Base-by-base conservation (phyloP, 2,888 invertebrate genomes). In the Oscheius onirici region DNA sequence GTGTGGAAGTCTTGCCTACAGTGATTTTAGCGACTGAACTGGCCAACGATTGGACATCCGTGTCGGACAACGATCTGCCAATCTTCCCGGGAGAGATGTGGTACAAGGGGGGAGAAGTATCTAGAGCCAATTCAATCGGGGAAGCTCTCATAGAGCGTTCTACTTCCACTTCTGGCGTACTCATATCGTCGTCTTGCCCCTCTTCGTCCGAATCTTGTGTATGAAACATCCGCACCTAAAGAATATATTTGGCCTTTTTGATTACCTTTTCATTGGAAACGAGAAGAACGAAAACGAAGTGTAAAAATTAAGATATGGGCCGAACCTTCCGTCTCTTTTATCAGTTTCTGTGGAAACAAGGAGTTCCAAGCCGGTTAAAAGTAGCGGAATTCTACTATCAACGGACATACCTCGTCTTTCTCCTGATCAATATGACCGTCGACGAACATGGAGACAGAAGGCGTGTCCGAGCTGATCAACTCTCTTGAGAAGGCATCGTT, bases 141-240 rank as follows among this genome's bases (percentile, higher is more conserved):
- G 63, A 46, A n/a, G 49, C 11, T n/a, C 46, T 24, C 2, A 49
- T 17, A 6, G 60, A 60, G 15, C 60, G 26, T 28, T 46, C 49
- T n/a, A 49, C 63, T 49, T 63, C 63, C 11, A 49, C n/a, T 1
- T 58, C 34, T 34, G 34, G 34, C 34, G 34, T 34, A 34, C 34
- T 8, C 34, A 34, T 40, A 8, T 49, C 61, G 5, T 63, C 70
- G 24, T 63, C 52, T 6, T 34, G 3, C 15, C 54, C 61, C 1
- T 28, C 46, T 17, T 70, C 70, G 15, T 63, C 70, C n/a, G 43
- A 43, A 63, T 78, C 78, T 10, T 58, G 55, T 2, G 72, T 72
- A 24, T 77, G 61, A 43, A 79, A 79, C 10, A 79, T 61, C 43
- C 74, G 69, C 2, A 72, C 49, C 72, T 72, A 22, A 57, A 69